phyloP scores from a whole-genome alignment of 2,888 invertebrate species.

The Cryptocheilus praepositus region DNA sequence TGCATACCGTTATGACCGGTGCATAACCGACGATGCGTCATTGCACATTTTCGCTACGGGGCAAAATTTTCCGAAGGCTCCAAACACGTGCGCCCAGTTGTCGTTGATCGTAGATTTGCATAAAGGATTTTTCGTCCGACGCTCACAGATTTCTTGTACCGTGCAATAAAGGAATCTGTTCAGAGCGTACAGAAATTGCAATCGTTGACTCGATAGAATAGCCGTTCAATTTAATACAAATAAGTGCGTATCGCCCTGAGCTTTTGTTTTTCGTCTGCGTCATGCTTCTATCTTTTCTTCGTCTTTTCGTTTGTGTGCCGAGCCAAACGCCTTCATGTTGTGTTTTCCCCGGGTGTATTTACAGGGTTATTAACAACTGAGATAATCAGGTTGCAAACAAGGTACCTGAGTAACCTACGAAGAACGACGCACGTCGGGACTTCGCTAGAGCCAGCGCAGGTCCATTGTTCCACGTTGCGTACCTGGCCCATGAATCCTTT shows the following conservation, averaged over 20 bases:
- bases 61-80: conserved; percentile 28
- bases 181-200: no score
- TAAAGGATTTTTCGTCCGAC: no score
- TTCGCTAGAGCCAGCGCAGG: conserved; percentile 19
- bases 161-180: no score
- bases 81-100: conserved; percentile 8
- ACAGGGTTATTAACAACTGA: conserved; percentile 50
- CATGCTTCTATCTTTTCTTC: not conserved
- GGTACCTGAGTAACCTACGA: conserved; percentile 43
- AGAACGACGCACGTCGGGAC: conserved; percentile 29
- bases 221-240: no score
- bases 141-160: no score
- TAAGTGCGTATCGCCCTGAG: no score
- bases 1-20: conserved; percentile 34
- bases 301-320: conserved; percentile 9
- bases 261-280: not conserved
- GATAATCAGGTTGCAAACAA: conserved; percentile 58
- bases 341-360: conserved; percentile 33
- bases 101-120: conserved; percentile 11
- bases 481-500: conserved; percentile 52
- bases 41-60: conserved; percentile 1
- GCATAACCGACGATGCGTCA: conserved; percentile 38
- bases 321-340: not conserved
- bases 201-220: no score
- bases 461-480: conserved; percentile 45